Evolutionary conservation across 1,140 invertebrate genomes (phyloP).

Genomic region (Neodiprion pinetum): DNA sequence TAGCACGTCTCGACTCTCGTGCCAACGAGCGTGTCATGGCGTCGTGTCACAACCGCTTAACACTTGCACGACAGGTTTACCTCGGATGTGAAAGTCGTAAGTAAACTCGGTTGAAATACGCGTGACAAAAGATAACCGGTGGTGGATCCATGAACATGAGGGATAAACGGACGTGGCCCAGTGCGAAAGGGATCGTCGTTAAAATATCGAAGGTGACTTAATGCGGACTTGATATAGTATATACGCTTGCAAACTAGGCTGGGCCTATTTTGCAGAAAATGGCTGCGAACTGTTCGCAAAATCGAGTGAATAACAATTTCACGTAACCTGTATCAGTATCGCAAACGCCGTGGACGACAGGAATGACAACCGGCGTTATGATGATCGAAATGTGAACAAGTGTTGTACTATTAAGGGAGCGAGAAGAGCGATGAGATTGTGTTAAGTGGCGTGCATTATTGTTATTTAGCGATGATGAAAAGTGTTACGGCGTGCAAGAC

Average conservation of each 20-base stretch:
- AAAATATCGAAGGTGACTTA: neutral
- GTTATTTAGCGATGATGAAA: constrained; percentile 24
- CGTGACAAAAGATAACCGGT: constrained; percentile 6
- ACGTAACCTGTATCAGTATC: neutral
- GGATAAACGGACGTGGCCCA: neutral
- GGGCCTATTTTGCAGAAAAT: constrained; percentile 25
- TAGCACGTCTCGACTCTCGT: neutral
- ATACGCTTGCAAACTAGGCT: constrained; percentile 13
- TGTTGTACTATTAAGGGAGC: neutral
- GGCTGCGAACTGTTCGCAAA: constrained; percentile 15
- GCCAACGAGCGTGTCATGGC: constrained; percentile 27
- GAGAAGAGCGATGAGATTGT: neutral
- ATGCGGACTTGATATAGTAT: neutral
- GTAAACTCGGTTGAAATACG: constrained; percentile 1
- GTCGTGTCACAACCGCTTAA: constrained; percentile 20
- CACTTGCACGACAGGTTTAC: neutral
- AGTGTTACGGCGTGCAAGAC: constrained; percentile 3
- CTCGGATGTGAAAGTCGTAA: neutral
- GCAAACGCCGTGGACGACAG: neutral
- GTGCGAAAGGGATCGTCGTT: constrained; percentile 3
- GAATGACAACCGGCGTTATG: neutral
- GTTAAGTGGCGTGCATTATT: constrained; percentile 16
- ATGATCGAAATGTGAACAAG: neutral
- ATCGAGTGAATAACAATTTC: constrained; percentile 14
- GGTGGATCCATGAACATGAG: neutral